Base-by-base conservation (phyloP, 2,888 invertebrate genomes). In the Blomia tropicalis region DNA sequence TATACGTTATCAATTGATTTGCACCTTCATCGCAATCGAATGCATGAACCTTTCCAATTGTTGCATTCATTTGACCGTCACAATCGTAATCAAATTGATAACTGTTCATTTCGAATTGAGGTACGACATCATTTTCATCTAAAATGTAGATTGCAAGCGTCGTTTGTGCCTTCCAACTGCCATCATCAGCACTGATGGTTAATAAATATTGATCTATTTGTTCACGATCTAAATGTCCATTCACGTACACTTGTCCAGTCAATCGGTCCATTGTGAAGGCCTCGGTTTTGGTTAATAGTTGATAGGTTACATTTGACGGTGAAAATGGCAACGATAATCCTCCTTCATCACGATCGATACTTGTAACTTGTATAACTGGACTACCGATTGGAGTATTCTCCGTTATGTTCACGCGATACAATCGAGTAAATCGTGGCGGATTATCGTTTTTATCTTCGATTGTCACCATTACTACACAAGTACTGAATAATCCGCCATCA, bases 61-160 rank as follows among this genome's bases (percentile, higher is more conserved):
- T 84, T 14, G 85, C 82, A 67, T 82, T 79, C 72, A 30, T 43
- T n/a, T 44, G 43, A 5, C 36, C 54, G n/a, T 59, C 65, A 11
- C 14, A 7, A 31, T 68, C 64, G 4, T 66, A 63, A 30, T 88
- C 86, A 11, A 87, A 74, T 71, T 90, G 93, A 72, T 95, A 93
- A 67, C 80, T 83, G 0, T 83, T 82, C 71, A 85, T 82, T 69
- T 87, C 86, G 72, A 93, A 95, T 73, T 85, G 85, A 0, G 95
- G 95, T 0, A 88, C 83, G 73, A 93, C 93, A 73, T 95, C 93
- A 72, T 95, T 95, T 70, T 88, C 87, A 74, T 95, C 93, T 73
- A 89, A 86, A 60, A 95, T 89, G 0, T 87, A 89, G 60, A 95
- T 86, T 2, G 88, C 87, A 7, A 95, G 76, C 0, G 87, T 84